Evolutionary conservation across 2,888 invertebrate species (phyloP).

Genomic region (Rhabditoides inermis): DNA sequence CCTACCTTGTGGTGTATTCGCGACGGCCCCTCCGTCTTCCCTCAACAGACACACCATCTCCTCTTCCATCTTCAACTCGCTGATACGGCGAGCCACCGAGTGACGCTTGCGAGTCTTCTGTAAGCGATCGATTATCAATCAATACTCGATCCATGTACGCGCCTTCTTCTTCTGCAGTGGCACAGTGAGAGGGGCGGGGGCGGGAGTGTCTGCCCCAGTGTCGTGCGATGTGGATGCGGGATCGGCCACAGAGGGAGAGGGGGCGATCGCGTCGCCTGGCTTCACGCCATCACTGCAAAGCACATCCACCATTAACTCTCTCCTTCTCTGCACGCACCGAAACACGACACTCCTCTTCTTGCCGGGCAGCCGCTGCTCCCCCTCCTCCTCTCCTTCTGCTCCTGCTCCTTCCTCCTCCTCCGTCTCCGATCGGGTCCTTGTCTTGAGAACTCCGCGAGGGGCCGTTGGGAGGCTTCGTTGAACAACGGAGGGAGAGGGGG

Average conservation of each 20-base stretch:
- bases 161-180: neutral
- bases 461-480: too few species aligned
- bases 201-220: neutral
- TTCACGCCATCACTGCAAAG: conserved; percentile 36
- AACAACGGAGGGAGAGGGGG: too few species aligned
- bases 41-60: conserved; percentile 21
- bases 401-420: conserved; percentile 8
- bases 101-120: conserved; percentile 29
- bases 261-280: conserved; percentile 26
- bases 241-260: neutral
- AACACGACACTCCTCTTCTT: conserved; percentile 22
- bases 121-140: neutral
- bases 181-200: too few species aligned
- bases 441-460: conserved; percentile 10
- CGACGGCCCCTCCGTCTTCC: too few species aligned
- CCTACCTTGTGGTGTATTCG: too few species aligned
- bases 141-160: neutral
- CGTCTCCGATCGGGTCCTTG: conserved; percentile 1
- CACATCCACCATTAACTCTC: neutral
- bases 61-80: conserved; percentile 28
- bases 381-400: neutral
- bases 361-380: neutral
- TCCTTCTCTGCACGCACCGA: neutral
- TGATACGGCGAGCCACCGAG: conserved; percentile 23
- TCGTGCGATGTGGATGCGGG: neutral